phyloP scores from a whole-genome alignment of 2,888 invertebrate genomes.

The Nomada ferruginata region DNA sequence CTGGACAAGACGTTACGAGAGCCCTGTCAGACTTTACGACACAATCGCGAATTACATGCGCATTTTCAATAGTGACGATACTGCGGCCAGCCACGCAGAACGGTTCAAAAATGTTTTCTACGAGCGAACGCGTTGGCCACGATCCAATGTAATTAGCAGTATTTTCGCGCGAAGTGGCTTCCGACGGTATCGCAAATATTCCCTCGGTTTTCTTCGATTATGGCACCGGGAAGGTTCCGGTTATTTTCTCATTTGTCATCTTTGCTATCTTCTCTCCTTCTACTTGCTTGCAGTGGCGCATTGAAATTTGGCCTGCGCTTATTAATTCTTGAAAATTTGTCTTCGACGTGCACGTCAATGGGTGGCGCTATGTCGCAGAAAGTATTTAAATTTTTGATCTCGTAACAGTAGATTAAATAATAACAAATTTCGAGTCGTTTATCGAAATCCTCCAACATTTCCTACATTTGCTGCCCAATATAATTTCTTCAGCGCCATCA shows the following conservation, averaged over 20 bases:
- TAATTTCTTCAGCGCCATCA: too few species aligned
- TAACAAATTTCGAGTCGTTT: too few species aligned
- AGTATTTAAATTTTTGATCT: too few species aligned
- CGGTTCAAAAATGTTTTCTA: constrained; percentile 70
- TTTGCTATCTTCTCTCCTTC: not conserved
- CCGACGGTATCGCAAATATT: constrained; percentile 67
- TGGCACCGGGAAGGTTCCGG: constrained; percentile 48
- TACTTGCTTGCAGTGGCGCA: not conserved
- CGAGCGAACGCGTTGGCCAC: constrained; percentile 56
- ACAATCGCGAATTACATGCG: constrained; percentile 39
- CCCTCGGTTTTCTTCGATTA: constrained; percentile 59
- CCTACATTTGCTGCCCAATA: too few species aligned
- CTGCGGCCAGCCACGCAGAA: constrained; percentile 53
- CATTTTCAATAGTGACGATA: constrained; percentile 53
- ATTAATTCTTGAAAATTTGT: constrained; percentile 14
- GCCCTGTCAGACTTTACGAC: constrained; percentile 12
- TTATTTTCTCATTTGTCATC: constrained; percentile 19
- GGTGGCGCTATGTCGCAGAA: too few species aligned
- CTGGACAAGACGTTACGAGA: constrained; percentile 22
- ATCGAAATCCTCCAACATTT: too few species aligned
- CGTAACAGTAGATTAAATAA: too few species aligned
- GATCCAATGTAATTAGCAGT: constrained; percentile 73
- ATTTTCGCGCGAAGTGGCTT: constrained; percentile 68
- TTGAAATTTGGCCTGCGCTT: not conserved
- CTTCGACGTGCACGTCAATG: too few species aligned